Percentiles rank a stretch among this genome's conserved stretches.
Conservation (phyloP, 2,888 invertebrate species). For the Nesidiocoris tenuis region DNA sequence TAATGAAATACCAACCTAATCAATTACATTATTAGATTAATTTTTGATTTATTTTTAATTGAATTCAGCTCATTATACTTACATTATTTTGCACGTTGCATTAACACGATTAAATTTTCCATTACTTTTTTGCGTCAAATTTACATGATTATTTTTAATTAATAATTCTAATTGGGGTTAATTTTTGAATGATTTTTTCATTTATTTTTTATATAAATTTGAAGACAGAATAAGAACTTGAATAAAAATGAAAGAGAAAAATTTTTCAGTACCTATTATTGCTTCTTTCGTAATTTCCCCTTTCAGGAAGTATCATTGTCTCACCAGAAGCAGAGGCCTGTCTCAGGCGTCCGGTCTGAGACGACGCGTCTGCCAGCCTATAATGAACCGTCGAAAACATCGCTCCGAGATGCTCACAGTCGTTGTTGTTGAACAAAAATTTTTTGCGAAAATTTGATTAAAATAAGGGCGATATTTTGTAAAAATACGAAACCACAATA, state of each 20-base stretch:
- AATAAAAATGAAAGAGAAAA: too few relatives aligned
- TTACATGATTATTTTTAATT: too few relatives aligned
- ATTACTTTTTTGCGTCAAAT: too few relatives aligned
- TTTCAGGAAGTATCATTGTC: slow-evolving; percentile 44
- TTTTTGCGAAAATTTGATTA: not conserved
- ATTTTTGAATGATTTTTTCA: too few relatives aligned
- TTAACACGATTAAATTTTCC: not conserved
- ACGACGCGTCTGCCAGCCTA: not conserved
- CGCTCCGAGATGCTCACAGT: slow-evolving; percentile 13
- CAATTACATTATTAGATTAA: not conserved
- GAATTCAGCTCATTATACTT: not conserved
- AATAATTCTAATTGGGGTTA: too few relatives aligned
- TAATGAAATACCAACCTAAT: not conserved
- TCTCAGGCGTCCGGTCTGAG: slow-evolving; percentile 43
- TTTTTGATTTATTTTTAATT: not conserved
- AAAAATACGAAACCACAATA: slow-evolving; percentile 2
- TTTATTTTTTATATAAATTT: too few relatives aligned
- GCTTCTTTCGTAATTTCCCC: too few relatives aligned
- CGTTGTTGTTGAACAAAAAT: not conserved
- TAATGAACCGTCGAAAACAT: slow-evolving; percentile 1
- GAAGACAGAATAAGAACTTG: too few relatives aligned
- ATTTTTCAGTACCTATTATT: too few relatives aligned
- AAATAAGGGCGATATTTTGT: slow-evolving; percentile 8
- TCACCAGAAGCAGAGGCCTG: slow-evolving; percentile 46
- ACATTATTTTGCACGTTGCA: not conserved